Evolutionary conservation across 2,113 vertebrate genomes (phyloP).

Genomic region (Enhydra lutris): DNA sequence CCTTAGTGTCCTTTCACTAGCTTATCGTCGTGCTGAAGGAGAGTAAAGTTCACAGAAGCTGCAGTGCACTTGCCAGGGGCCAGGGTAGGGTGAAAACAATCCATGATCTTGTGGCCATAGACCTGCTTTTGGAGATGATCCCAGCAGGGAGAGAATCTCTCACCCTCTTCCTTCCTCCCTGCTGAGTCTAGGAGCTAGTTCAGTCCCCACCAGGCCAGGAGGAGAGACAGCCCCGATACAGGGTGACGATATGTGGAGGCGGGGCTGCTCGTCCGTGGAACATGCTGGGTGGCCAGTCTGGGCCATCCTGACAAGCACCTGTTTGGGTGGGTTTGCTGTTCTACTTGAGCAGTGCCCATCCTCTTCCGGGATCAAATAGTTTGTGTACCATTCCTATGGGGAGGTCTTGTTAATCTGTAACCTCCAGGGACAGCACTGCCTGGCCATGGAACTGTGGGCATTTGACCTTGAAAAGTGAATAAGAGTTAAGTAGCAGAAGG

Average conservation of each 20-base stretch:
- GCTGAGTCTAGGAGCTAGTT: neutral
- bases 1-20: neutral
- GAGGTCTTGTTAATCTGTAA: neutral
- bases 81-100: neutral
- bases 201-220: neutral
- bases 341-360: neutral
- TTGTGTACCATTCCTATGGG: neutral
- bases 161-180: neutral
- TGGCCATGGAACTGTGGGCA: neutral
- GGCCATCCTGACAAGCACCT: neutral
- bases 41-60: neutral
- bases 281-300: neutral
- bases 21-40: neutral
- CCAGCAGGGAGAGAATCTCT: neutral
- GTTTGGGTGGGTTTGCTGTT: neutral
- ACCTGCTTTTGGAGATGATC: neutral
- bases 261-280: neutral
- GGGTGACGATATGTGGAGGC: no score
- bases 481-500: neutral
- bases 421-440: neutral
- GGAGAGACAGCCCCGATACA: neutral
- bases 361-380: neutral
- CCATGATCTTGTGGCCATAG: neutral
- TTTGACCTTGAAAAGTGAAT: neutral
- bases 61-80: neutral